Evolutionary conservation across 2,113 vertebrate genomes (phyloP).

Genomic region (Rhodinocichla rosea): DNA sequence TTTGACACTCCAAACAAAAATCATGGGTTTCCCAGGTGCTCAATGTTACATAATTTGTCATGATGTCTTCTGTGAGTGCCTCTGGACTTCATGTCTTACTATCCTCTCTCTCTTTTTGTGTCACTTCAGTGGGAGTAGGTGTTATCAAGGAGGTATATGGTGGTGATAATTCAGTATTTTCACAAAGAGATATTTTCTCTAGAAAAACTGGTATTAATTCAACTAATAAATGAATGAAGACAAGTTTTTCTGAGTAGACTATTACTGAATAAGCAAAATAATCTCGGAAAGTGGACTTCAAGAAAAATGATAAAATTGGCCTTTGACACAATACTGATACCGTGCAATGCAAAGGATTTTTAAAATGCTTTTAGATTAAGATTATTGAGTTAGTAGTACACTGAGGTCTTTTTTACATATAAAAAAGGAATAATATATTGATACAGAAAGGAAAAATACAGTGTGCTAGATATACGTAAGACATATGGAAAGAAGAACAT

Average conservation of each 20-base stretch:
- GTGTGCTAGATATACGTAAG: background rate
- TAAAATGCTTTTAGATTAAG: background rate
- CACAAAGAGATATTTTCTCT: background rate
- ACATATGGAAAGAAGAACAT: background rate
- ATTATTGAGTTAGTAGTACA: background rate
- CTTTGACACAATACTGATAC: background rate
- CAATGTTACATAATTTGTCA: conserved; percentile 27
- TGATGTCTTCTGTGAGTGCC: background rate
- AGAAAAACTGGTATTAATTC: background rate
- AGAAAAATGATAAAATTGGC: background rate
- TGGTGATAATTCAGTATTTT: background rate
- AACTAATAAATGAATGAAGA: background rate
- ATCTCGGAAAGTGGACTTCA: background rate
- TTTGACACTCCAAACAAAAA: conserved; percentile 32
- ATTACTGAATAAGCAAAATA: background rate
- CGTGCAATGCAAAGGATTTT: background rate
- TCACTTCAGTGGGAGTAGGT: background rate
- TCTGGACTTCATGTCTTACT: conserved; percentile 17
- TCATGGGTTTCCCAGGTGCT: conserved; percentile 11
- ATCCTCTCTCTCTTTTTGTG: background rate
- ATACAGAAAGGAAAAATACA: background rate
- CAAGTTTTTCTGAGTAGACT: background rate
- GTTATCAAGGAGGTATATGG: background rate
- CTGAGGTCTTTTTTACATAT: background rate
- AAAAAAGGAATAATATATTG: background rate